phyloP scores from a whole-genome alignment of 1,140 invertebrate species.

The Berghia stephanieae region DNA sequence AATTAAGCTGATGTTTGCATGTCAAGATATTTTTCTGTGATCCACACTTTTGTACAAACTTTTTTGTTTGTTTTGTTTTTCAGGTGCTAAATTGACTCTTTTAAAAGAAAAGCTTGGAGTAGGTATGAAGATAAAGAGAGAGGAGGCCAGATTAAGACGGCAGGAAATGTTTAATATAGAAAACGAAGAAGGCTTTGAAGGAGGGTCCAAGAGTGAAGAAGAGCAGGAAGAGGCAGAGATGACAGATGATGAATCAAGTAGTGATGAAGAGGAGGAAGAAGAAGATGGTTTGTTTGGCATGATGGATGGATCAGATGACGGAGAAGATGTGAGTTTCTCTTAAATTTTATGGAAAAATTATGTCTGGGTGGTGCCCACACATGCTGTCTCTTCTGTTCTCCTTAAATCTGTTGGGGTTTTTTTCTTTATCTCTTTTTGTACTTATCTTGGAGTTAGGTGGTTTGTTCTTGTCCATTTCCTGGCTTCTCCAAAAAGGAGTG shows the following conservation, averaged over 20 bases:
- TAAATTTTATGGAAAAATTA: no score
- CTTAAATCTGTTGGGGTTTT: no score
- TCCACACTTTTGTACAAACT: no score
- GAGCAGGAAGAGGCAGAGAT: conserved; percentile 40
- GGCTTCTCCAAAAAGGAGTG: no score
- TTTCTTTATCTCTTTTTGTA: no score
- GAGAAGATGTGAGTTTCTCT: conserved; percentile 22
- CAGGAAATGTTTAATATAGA: conserved; percentile 35
- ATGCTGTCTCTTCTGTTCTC: no score
- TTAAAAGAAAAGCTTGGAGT: conserved; percentile 33
- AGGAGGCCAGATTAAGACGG: conserved; percentile 31
- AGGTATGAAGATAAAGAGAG: conserved; percentile 36
- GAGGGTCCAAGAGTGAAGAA: conserved; percentile 20
- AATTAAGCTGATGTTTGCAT: no score
- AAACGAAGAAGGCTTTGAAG: conserved; percentile 43
- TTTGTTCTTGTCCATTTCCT: no score
- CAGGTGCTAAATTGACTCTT: conserved; percentile 20
- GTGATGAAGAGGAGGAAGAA: background rate
- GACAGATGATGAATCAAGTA: conserved; percentile 32
- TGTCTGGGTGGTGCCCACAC: no score
- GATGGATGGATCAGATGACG: background rate
- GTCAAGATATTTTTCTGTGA: no score
- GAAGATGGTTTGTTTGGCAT: background rate
- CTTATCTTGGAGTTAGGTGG: no score
- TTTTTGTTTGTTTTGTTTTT: background rate